These are phyloP conservation scores for Labrus mixtus DNA, from an alignment of 2,113 vertebrate species.

Conservation along the genomic window DNA sequence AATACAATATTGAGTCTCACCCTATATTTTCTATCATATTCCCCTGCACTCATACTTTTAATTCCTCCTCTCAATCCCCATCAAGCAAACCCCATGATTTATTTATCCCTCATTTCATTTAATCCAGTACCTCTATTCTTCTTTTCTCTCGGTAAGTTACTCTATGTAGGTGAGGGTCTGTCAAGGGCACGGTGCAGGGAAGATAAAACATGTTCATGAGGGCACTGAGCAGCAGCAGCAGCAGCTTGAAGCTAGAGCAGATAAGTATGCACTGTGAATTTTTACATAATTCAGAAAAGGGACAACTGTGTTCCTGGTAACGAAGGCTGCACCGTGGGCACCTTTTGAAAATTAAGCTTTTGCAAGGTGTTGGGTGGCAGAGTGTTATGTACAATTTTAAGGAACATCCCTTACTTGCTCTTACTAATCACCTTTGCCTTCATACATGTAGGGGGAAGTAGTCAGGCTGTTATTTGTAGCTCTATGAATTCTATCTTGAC, in stretches of 20 bases:
- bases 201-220: conserved; percentile 51
- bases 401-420: conserved; percentile 1
- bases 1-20: no score
- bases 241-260: conserved; percentile 23
- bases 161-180: conserved; percentile 30
- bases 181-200: conserved; percentile 31
- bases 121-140: conserved; percentile 6
- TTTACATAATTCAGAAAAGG: conserved; percentile 49
- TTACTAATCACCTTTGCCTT: conserved; percentile 9
- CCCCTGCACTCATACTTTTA: background rate
- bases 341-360: conserved; percentile 38
- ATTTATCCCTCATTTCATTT: conserved; percentile 25
- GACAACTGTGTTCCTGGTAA: conserved; percentile 27
- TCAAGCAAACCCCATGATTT: conserved; percentile 27
- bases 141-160: conserved; percentile 15
- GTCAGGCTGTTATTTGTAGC: conserved; percentile 51
- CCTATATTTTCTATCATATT: background rate
- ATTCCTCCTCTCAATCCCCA: background rate
- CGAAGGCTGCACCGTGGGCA: conserved; percentile 20
- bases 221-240: conserved; percentile 36
- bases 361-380: conserved; percentile 12
- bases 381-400: conserved; percentile 8
- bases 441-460: background rate
- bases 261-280: conserved; percentile 41
- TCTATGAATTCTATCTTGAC: conserved; percentile 36